phyloP scores from a whole-genome alignment of 2,888 invertebrate genomes.

The Coremacera marginata region DNA sequence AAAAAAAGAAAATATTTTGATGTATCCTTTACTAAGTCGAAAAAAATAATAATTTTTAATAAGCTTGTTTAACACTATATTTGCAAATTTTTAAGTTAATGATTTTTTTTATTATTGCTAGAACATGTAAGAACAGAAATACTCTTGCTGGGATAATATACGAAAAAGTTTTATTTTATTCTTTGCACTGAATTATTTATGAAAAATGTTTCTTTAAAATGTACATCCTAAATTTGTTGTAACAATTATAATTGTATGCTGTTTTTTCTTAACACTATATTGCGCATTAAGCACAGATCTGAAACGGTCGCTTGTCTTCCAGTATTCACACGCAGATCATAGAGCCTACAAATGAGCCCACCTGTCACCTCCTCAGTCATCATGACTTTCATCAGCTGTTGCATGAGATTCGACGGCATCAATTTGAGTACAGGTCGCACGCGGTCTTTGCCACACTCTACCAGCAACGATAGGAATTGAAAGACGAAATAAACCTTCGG shows the following conservation, averaged over 20 bases:
- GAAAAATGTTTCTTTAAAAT: not conserved
- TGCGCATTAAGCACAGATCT: slow-evolving; percentile 87
- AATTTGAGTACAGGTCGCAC: slow-evolving; percentile 79
- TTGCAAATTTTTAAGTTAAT: slow-evolving; percentile 10
- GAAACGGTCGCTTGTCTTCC: slow-evolving; percentile 89
- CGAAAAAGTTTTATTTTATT: slow-evolving; percentile 15
- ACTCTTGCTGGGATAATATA: slow-evolving; percentile 28
- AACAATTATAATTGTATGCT: slow-evolving; percentile 62
- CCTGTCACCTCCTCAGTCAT: slow-evolving; percentile 66
- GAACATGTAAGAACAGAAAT: slow-evolving; percentile 14
- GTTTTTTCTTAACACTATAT: slow-evolving; percentile 75
- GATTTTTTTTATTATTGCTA: slow-evolving; percentile 2
- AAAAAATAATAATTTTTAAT: slow-evolving; percentile 8
- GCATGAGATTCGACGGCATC: slow-evolving; percentile 82
- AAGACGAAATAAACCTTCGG: slow-evolving; percentile 87
- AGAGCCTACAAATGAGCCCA: slow-evolving; percentile 70
- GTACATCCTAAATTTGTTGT: not conserved
- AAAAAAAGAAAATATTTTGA: slow-evolving; percentile 7
- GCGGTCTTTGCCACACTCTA: slow-evolving; percentile 82
- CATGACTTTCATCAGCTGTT: slow-evolving; percentile 80
- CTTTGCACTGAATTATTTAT: slow-evolving; percentile 17
- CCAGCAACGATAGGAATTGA: slow-evolving; percentile 80
- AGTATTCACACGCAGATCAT: slow-evolving; percentile 80
- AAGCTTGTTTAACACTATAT: slow-evolving; percentile 13
- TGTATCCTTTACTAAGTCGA: not conserved